phyloP scores from a whole-genome alignment of 2,888 invertebrate genomes.

The Ceramica pisi region DNA sequence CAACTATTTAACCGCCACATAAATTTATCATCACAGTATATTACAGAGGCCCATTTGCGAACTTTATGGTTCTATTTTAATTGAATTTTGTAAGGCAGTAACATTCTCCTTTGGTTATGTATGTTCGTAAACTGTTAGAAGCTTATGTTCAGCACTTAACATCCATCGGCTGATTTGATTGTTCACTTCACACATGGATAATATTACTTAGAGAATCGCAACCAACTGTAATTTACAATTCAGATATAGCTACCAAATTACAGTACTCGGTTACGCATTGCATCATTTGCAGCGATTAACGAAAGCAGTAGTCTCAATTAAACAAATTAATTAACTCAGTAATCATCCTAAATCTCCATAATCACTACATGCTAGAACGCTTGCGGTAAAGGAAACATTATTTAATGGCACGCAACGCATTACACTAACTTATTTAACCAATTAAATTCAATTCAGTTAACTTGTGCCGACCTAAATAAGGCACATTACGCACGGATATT shows the following conservation, averaged over 20 bases:
- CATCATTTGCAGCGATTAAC: slow-evolving; percentile 5
- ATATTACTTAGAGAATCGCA: background rate
- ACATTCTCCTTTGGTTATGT: slow-evolving; percentile 2
- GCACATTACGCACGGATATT: slow-evolving; percentile 51
- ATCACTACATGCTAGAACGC: slow-evolving; percentile 42
- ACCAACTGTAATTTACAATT: slow-evolving; percentile 2
- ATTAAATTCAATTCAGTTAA: slow-evolving; percentile 69
- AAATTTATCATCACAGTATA: slow-evolving; percentile 4
- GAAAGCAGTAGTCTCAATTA: slow-evolving; percentile 16
- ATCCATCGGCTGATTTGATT: slow-evolving; percentile 22
- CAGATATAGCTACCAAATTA: background rate
- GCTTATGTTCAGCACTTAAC: slow-evolving; percentile 5
- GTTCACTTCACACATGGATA: slow-evolving; percentile 20
- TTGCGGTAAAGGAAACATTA: slow-evolving; percentile 44
- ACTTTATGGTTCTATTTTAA: slow-evolving; percentile 11
- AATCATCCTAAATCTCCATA: slow-evolving; percentile 35
- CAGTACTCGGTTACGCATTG: background rate
- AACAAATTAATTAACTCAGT: slow-evolving; percentile 39
- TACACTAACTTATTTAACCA: slow-evolving; percentile 59
- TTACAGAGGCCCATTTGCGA: background rate
- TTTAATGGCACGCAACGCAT: slow-evolving; percentile 47
- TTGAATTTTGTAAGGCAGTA: slow-evolving; percentile 7
- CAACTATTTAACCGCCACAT: background rate
- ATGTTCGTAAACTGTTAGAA: background rate
- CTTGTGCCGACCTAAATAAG: slow-evolving; percentile 64